Conservation (phyloP, 2,888 invertebrate genomes). For the Dryomyza anilis region DNA sequence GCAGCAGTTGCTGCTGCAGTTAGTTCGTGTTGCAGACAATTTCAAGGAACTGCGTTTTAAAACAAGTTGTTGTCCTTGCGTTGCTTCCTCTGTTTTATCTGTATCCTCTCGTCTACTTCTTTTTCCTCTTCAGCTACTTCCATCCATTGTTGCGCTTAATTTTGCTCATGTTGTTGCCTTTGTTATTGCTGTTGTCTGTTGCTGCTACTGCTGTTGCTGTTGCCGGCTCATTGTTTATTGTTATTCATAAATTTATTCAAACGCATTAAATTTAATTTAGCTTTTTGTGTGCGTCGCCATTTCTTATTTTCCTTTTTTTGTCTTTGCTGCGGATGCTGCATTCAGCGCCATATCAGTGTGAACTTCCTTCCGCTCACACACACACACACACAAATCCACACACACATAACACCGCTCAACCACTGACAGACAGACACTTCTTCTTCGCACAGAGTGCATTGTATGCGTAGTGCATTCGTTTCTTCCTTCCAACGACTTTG, state of each 20-base stretch:
- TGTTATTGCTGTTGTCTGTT: conserved; percentile 9
- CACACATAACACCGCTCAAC: neutral
- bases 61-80: neutral
- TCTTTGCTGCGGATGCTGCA: conserved; percentile 11
- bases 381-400: conserved; percentile 3
- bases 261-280: conserved; percentile 40
- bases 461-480: neutral
- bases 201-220: conserved; percentile 27
- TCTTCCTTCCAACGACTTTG: neutral
- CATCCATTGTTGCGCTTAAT: neutral
- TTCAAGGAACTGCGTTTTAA: neutral
- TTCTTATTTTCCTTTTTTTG: conserved; percentile 15
- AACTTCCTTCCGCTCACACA: conserved; percentile 8
- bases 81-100: neutral
- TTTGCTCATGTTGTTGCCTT: neutral
- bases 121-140: neutral
- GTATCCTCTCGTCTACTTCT: neutral
- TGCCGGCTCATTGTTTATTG: conserved; percentile 41
- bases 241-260: conserved; percentile 49
- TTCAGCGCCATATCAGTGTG: conserved; percentile 22
- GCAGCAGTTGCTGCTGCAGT: too few species aligned
- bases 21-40: neutral
- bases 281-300: conserved; percentile 6
- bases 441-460: neutral
- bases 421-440: neutral